phyloP scores from a whole-genome alignment of 2,113 vertebrate genomes.

The Carlito syrichta region DNA sequence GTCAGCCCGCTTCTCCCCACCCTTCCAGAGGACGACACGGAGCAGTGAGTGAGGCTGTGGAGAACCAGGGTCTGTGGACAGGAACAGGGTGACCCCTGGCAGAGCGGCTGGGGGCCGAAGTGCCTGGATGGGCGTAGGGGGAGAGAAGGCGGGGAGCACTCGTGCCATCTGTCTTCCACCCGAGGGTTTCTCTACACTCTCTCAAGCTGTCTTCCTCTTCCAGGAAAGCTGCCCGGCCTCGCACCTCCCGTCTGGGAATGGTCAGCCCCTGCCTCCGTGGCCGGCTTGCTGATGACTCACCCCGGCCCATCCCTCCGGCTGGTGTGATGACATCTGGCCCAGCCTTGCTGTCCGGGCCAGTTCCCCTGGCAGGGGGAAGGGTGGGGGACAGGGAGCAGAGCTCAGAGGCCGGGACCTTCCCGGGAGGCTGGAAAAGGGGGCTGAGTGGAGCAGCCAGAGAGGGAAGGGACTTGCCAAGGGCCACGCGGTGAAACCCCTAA shows the following conservation, averaged over 20 bases:
- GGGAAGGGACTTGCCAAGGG: background rate
- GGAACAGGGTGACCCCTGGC: background rate
- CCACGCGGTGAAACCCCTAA: background rate
- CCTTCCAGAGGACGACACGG: background rate
- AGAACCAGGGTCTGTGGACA: fast-evolving
- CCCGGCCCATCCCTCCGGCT: background rate
- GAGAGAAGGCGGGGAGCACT: background rate
- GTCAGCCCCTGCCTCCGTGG: background rate
- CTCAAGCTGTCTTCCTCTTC: background rate
- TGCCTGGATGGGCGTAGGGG: background rate
- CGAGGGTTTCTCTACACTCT: background rate
- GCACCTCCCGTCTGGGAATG: constrained; percentile 32
- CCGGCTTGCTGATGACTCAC: constrained; percentile 38
- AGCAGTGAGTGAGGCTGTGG: background rate
- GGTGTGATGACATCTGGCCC: constrained; percentile 46
- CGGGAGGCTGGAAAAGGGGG: background rate
- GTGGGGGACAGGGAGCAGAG: background rate
- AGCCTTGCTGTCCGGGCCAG: background rate
- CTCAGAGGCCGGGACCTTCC: background rate
- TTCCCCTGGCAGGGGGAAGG: background rate
- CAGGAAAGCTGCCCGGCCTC: background rate
- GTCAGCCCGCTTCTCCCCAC: fast-evolving
- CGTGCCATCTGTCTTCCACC: background rate
- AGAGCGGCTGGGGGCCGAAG: too few species aligned
- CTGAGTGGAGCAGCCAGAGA: background rate